Conservation (phyloP, 2,888 invertebrate genomes). For the Leptopilina syphax region DNA sequence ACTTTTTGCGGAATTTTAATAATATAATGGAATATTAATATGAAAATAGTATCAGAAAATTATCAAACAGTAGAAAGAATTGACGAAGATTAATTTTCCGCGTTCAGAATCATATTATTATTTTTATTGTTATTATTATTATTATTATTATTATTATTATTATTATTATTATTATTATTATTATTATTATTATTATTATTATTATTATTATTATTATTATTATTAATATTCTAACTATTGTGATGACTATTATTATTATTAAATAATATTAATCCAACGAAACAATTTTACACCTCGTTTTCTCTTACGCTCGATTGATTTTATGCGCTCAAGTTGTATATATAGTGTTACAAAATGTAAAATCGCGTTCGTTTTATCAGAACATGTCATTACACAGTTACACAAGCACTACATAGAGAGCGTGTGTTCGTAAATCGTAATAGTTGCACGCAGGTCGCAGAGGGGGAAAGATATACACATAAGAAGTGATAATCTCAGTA, state of each 20-base stretch:
- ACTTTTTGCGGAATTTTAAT: too few species aligned
- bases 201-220: not conserved
- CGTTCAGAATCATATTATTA: not conserved
- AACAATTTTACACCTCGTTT: constrained; percentile 18
- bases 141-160: not conserved
- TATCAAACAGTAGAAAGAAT: too few species aligned
- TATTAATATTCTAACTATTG: not conserved
- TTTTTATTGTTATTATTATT: too few species aligned
- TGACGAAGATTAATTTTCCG: not conserved
- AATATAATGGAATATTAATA: too few species aligned
- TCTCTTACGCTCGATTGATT: not conserved
- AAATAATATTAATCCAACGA: constrained; percentile 2
- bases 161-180: too few species aligned
- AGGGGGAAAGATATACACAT: not conserved
- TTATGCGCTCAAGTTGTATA: not conserved
- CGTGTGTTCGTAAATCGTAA: not conserved
- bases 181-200: not conserved
- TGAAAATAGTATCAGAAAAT: too few species aligned
- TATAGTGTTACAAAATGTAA: constrained; percentile 21
- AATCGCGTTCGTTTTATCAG: constrained; percentile 27
- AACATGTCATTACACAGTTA: constrained; percentile 31
- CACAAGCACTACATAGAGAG: not conserved
- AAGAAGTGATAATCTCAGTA: constrained; percentile 26
- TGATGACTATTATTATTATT: not conserved
- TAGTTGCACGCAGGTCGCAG: not conserved